Base-by-base conservation (phyloP, 2,888 invertebrate genomes). In the Keiferia lycopersicella region DNA sequence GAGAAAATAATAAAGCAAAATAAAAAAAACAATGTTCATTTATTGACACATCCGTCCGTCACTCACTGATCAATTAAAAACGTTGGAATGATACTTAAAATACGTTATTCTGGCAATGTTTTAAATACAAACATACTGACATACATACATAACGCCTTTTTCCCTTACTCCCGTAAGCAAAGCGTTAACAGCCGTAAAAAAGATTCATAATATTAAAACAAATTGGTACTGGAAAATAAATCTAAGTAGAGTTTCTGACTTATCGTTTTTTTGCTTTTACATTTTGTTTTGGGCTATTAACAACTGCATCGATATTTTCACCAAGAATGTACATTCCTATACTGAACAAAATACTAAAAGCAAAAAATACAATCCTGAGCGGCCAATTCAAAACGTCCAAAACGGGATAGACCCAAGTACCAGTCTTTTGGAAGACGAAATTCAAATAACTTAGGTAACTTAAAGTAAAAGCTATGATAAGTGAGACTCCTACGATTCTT, bases 401-500 rank as follows among this genome's bases (percentile, higher is more conserved):
- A 18, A 98, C 93, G 0, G 98, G 98, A 81, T 98, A 98, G 0
- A 97, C 96, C 98, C 98, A 98, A 51, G 95, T 87, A 50, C 96
- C 95, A 14, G 94, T 94, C 69, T 93, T 93, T 59, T 92, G 86
- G 77, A 94, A 94, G 22, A 96, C 93, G 38, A 94, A 82, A 73
- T 95, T 94, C 57, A 96, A 87, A 96, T 96, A 97, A 1, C 93
- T 70, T 41, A 95, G 82, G 77, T 98, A 98, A 12, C 86, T 71
- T 0, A 93, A 67, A 86, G 94, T 94, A 73, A 97, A 95, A 0
- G 80, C 66, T 10, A 88, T 65, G 2, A 95, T 86, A 0, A 94
- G 89, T 1, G 84, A 71, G 1, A 96, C 72, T 0, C 96, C 96
- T 14, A 90, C 81, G 61, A 86, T 92, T 69, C 95, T 93, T 1